Evolutionary conservation across 2,888 invertebrate genomes (phyloP), one percentile per base, ranked within the genome.

Genomic region (Rotaria socialis): DNA sequence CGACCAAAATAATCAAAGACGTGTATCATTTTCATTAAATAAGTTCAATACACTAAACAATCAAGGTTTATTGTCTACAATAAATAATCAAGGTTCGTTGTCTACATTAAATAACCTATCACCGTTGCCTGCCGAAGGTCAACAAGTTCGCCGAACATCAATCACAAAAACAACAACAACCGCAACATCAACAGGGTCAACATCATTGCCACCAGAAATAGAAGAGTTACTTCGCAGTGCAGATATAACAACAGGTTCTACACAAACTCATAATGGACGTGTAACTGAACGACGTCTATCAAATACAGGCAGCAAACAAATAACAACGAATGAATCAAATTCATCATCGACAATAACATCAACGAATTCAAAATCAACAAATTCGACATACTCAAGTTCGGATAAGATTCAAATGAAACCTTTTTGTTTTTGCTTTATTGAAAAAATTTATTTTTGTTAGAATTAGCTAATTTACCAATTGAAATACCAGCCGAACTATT

Each of bases 81-180:
- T 41, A 24, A 19, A 75, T 19, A 43, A 75, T 43, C 75, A 75
- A 75, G 43, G 43, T 16, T 60, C 27, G 14, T 27, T 60, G 5
- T 47, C 43, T 11, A 24, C 43, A n/a, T n/a, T 24, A 24, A 80
- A 47, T 47, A 24, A 80, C 19, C 19, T 47, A 47, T 47, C 43
- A 16, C 24, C 4, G 5, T 47, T 80, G n/a, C 47, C 80, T n/a
- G 19, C 47, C 10, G 14, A n/a, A 24, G 80, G 24, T 47, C 47
- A 22, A 43, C 80, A 47, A 80, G 80, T 47, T n/a, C 47, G 80
- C 1, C 47, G 80, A 14, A 47, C 80, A 80, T 80, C 80, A 10
- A 80, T 47, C 0, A n/a, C 80, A 80, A 80, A 80, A 24, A 80
- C 80, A 10, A 80, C 80, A 24, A 80, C 80, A 47, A 80, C 75